Percentiles rank a stretch among this genome's conserved stretches.
Conservation (phyloP, 2,888 invertebrate species). For the Tineola bisselliella region DNA sequence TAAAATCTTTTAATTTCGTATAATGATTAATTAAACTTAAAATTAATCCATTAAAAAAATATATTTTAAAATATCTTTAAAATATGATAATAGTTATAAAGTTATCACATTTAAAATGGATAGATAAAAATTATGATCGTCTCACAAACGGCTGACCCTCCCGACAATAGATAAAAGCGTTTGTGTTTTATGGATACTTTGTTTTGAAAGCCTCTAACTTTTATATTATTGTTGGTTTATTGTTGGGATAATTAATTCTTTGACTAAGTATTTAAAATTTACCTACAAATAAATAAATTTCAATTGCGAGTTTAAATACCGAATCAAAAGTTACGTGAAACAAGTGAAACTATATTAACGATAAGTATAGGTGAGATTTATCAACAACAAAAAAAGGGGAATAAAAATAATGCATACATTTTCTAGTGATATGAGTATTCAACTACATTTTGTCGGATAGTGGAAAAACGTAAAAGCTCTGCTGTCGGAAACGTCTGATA, state of each 20-base stretch:
- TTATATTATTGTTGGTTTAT: slow-evolving; percentile 10
- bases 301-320: no score
- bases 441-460: slow-evolving; percentile 26
- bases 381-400: slow-evolving; percentile 14
- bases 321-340: no score
- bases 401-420: slow-evolving; percentile 16
- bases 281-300: neutral
- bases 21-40: no score
- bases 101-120: neutral
- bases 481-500: slow-evolving; percentile 36
- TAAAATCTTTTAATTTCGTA: no score
- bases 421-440: slow-evolving; percentile 26
- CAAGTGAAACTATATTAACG: no score
- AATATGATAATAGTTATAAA: neutral
- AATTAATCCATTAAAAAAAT: no score
- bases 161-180: neutral
- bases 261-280: neutral
- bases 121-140: slow-evolving; percentile 8
- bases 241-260: neutral
- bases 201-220: slow-evolving; percentile 8
- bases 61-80: neutral
- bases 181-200: slow-evolving; percentile 1
- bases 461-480: slow-evolving; percentile 38
- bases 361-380: neutral
- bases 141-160: neutral